These are phyloP conservation scores for Alauda arvensis DNA, from an alignment of 2,797 vertebrate species.

Conservation along the genomic window DNA sequence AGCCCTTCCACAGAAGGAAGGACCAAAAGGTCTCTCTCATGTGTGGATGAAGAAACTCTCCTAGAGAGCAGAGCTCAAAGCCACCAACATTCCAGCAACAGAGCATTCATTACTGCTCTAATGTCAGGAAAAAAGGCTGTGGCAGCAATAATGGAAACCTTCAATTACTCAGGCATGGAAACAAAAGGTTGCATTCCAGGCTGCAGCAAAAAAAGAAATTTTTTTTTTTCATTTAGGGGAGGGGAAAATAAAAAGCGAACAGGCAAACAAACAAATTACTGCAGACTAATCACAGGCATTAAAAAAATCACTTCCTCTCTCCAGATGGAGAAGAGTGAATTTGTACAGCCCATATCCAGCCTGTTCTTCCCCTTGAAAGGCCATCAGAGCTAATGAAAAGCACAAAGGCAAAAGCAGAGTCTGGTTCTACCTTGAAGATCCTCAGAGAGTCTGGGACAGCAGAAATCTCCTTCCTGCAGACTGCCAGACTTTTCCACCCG, in stretches of 20 bases:
- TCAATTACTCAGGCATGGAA: background rate
- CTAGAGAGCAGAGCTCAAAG: background rate
- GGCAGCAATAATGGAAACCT: background rate
- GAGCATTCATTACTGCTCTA: slow-evolving; percentile 24
- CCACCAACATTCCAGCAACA: background rate
- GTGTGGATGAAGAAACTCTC: background rate
- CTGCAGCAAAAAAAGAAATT: background rate
- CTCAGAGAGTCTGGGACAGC: background rate
- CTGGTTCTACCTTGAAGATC: background rate
- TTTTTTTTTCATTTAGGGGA: background rate
- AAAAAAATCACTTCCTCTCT: background rate
- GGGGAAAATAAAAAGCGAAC: background rate
- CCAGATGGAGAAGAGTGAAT: slow-evolving; percentile 29
- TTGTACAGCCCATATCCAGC: background rate
- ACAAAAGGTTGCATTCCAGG: background rate
- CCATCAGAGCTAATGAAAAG: slow-evolving; percentile 3
- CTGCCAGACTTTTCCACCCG: background rate
- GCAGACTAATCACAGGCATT: slow-evolving; percentile 5
- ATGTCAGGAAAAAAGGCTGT: background rate
- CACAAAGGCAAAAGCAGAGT: background rate
- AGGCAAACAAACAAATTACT: slow-evolving; percentile 29
- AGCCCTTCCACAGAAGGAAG: background rate
- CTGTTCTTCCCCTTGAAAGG: background rate
- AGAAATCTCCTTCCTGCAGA: background rate
- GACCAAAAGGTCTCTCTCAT: background rate